A percentile compares a stretch with the other conserved stretches of the same genome.
phyloP scores from a whole-genome alignment of 2,113 vertebrate species.

The Paraplagusia blochii region DNA sequence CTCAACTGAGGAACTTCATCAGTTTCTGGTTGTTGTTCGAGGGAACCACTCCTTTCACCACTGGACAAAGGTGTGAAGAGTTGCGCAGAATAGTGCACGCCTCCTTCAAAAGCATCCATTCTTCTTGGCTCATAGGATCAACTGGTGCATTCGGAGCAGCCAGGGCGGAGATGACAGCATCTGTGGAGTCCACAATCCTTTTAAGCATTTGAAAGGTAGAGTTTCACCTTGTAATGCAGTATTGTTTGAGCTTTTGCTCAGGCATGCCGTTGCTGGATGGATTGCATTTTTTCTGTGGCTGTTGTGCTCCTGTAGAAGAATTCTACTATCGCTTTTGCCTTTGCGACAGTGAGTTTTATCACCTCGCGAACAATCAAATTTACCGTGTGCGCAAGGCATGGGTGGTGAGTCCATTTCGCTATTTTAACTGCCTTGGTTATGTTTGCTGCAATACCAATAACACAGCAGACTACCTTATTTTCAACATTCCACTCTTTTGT shows the following conservation, averaged over 20 bases:
- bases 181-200: too few species aligned
- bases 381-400: constrained; percentile 17
- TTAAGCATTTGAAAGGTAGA: background rate
- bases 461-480: constrained; percentile 38
- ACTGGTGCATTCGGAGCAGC: background rate
- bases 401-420: constrained; percentile 18
- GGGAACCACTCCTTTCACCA: too few species aligned
- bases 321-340: constrained; percentile 12
- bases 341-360: constrained; percentile 13
- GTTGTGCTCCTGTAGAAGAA: too few species aligned
- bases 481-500: constrained; percentile 35
- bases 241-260: background rate
- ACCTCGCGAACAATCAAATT: constrained; percentile 8
- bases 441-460: constrained; percentile 44
- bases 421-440: constrained; percentile 24
- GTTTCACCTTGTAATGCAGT: too few species aligned
- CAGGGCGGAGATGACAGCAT: background rate
- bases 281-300: background rate
- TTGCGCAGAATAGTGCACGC: background rate
- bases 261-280: background rate
- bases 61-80: too few species aligned
- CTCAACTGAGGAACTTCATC: too few species aligned
- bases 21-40: too few species aligned
- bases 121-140: constrained; percentile 2
- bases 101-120: background rate